These are phyloP conservation scores for Steatornis caripensis DNA, from an alignment of 2,113 vertebrate species.

Conservation along the genomic window DNA sequence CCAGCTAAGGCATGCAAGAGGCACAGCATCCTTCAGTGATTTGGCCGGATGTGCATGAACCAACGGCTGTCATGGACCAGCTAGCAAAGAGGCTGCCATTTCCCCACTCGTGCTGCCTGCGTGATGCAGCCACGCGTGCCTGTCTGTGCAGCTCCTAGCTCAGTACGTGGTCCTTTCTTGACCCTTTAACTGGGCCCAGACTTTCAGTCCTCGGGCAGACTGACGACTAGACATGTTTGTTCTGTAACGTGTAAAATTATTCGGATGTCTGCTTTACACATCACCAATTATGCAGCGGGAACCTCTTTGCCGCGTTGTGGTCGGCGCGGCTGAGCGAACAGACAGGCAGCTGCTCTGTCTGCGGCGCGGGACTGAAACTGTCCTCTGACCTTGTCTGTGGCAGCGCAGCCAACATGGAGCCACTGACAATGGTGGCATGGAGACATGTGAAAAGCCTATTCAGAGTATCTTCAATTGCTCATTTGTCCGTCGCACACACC, in stretches of 20 bases:
- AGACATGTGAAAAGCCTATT: background rate
- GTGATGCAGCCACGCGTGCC: background rate
- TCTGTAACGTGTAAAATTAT: background rate
- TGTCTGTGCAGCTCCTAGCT: background rate
- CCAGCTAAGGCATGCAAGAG: background rate
- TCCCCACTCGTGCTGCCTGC: background rate
- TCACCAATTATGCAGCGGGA: background rate
- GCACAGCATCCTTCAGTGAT: background rate
- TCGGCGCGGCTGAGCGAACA: fast-evolving
- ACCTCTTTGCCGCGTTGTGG: background rate
- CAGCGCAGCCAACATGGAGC: fast-evolving
- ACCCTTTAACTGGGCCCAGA: background rate
- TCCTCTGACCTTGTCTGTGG: background rate
- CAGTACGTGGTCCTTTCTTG: background rate
- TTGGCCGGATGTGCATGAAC: background rate
- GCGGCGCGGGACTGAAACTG: fast-evolving
- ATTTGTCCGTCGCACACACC: constrained; percentile 10
- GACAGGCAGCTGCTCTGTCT: background rate
- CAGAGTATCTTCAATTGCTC: background rate
- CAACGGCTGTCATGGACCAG: background rate
- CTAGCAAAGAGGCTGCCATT: background rate
- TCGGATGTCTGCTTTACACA: background rate
- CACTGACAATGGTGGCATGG: background rate
- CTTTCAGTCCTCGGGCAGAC: background rate
- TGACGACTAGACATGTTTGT: background rate